Evolutionary conservation across 2,797 vertebrate genomes (phyloP), one percentile per base, ranked within the genome.

Genomic region (Natrix natrix): DNA sequence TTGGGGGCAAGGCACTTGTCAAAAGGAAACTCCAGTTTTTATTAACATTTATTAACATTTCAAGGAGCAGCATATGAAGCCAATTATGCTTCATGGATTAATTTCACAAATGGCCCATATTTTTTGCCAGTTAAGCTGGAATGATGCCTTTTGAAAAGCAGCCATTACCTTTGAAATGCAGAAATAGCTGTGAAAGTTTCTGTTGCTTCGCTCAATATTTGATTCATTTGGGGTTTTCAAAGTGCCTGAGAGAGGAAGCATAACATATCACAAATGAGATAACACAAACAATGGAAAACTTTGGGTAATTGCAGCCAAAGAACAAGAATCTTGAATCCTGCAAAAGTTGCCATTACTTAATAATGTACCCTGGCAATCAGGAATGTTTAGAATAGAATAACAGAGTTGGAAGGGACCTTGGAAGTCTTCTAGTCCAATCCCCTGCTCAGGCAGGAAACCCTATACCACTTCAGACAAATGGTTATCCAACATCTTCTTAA

Each of bases 11-110:
- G 48, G 87, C 57, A 55, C 90, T 89, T 63, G 93, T 83, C 90
- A 63, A 32, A 86, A 89, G 17, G 52, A 86, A 91, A 28, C 87
- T 48, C 57, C 90, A n/a, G 32, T 63, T 91, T 86, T 93, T 91
- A 91, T 93, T 91, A 91, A 89, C 90, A 93, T 91, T 86, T 91
- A 91, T 93, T 93, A 89, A 59, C 90, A 93, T 93, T 93, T 93
- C 87, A 91, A 93, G 90, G 90, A 60, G 69, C 86, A 91, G 86
- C 56, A 17, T 89, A 56, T 91, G 93, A 93, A 91, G 57, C 93
- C 90, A 89, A 91, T 93, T 93, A 93, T 14, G 12, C 93, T 48
- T 93, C 17, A 10, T 86, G 93, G 93, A 91, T 93, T 93, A 93
- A 89, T 93, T 93, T 93, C 86, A 91, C 57, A 93, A 93, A 89